Conservation (phyloP, 2,113 vertebrate species). For the Pomatostomus ruficeps region DNA sequence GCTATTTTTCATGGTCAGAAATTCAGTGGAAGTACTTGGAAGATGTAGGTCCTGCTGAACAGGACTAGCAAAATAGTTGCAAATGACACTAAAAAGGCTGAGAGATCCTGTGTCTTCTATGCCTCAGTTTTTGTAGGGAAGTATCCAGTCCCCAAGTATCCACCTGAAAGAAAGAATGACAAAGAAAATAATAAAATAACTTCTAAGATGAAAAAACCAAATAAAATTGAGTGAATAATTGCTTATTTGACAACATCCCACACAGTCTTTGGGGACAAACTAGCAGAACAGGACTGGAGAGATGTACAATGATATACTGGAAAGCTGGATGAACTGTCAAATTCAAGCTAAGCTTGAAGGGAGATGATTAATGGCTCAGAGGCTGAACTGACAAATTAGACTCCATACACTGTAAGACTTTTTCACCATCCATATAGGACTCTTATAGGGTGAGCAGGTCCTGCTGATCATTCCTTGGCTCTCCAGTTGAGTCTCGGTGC, state of each 20-base stretch:
- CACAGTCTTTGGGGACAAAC: neutral
- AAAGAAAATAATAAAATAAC: neutral
- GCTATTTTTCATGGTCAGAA: neutral
- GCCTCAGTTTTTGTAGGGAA: neutral
- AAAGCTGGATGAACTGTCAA: neutral
- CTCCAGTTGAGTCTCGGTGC: neutral
- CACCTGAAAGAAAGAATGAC: neutral
- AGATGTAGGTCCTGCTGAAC: neutral
- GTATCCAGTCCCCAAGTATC: neutral
- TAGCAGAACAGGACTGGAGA: neutral
- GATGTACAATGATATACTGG: neutral
- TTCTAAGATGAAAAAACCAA: neutral
- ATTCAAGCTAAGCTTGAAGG: neutral
- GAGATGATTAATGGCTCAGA: neutral
- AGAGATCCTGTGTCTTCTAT: neutral
- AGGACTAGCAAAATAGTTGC: neutral
- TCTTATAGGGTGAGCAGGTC: rapidly evolving
- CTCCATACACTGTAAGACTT: rapidly evolving
- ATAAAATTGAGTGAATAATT: neutral
- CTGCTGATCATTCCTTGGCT: neutral
- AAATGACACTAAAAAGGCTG: neutral
- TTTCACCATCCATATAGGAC: neutral
- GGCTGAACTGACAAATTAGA: neutral
- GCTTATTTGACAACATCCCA: neutral
- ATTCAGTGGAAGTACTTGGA: neutral